A percentile compares a stretch with the other conserved stretches of the same genome.
These are phyloP conservation scores for Aegithalos caudatus DNA, from an alignment of 2,113 vertebrate species.

Conservation along the genomic window DNA sequence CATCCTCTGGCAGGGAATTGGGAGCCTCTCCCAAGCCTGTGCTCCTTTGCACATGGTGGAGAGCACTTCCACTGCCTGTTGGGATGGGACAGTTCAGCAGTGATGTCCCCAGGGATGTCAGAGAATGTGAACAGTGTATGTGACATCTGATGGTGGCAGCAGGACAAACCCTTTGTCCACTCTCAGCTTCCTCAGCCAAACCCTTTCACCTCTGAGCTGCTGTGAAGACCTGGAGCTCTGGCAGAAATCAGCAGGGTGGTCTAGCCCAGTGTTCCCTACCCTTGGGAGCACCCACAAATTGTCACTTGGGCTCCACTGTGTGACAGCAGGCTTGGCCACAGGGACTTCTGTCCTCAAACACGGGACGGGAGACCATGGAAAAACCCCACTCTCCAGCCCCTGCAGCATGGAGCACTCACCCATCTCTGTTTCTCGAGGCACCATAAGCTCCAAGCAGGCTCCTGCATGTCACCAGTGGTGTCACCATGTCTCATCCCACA, in stretches of 20 bases:
- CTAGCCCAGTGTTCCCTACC: not conserved
- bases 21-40: rapidly evolving
- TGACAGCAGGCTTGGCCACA: not conserved
- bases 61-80: not conserved
- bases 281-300: not conserved
- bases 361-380: rapidly evolving
- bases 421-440: not conserved
- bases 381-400: not conserved
- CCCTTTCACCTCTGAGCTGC: not conserved
- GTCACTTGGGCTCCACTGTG: not conserved
- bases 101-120: not conserved
- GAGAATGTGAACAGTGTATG: rapidly evolving
- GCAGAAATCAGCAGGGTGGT: not conserved
- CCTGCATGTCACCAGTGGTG: not conserved
- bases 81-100: not conserved
- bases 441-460: not conserved
- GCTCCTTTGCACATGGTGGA: not conserved
- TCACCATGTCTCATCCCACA: not conserved
- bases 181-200: not conserved
- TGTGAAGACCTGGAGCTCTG: not conserved
- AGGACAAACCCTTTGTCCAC: rapidly evolving
- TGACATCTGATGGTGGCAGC: not conserved
- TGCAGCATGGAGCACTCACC: not conserved
- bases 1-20: not conserved
- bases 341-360: rapidly evolving